Base-by-base conservation (phyloP, 2,113 vertebrate genomes). In the Clarias gariepinus region DNA sequence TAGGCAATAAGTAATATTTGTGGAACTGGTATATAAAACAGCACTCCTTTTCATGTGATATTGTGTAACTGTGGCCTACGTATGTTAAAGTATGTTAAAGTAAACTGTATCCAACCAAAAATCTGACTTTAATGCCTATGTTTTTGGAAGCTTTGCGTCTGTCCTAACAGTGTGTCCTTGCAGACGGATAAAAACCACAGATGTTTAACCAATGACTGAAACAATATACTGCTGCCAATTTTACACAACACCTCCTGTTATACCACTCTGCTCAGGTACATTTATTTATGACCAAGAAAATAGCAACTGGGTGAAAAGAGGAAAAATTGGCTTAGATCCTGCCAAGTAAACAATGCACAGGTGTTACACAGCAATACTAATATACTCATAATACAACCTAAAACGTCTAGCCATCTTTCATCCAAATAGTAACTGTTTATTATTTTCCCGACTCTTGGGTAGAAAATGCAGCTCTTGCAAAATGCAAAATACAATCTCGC, bases 401-500 rank as follows among this genome's bases (percentile, higher is more conserved):
- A 55, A 78, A 53, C 16, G 41, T 12, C 10, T 5, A 55, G 52
- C 61, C 15, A 28, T 64, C 58, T 47, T 63, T 41, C 25, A 21
- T n/a, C 23, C 36, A 15, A 63, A 64, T 25, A 33, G 15, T 80
- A 57, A 55, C 64, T 78, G 47, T 78, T 28, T 85, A 19, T 78
- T 61, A 85, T 55, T 79, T 52, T 64, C 19, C 61, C 36, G 19
- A 53, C 36, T 64, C 60, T 55, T n/a, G 25, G 63, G 13, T 33
- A 57, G 11, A 55, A 79, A 85, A 55, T 85, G 84, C 73, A 30
- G 28, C 71, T 85, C 71, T 77, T 85, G 58, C 58, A 85, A 77
- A 85, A 85, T 78, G 36, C 84, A 63, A 85, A 78, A 85, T 85
- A 74, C 47, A 85, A 55, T 85, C 74, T 79, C 53, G 30, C 28